Percentiles rank a stretch among this genome's conserved stretches.
Evolutionary conservation across 2,888 invertebrate species (phyloP).

Genomic region (Ormyrus thymus): DNA sequence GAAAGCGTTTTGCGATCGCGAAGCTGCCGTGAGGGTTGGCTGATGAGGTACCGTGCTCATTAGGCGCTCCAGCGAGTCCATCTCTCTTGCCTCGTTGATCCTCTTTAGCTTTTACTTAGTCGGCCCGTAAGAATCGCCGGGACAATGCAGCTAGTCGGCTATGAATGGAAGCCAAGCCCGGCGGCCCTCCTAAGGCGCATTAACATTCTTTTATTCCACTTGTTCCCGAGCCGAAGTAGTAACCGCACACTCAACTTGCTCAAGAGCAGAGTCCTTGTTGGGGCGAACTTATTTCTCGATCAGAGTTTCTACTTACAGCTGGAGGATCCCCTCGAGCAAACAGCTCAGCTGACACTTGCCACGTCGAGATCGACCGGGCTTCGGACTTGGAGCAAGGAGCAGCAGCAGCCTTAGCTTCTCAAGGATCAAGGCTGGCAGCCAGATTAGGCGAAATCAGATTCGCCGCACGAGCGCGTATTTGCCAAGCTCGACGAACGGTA

Average conservation of each 20-base stretch:
- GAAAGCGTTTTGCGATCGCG: slow-evolving; percentile 81
- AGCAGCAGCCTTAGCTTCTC: no score
- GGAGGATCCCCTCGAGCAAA: not conserved
- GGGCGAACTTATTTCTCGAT: no score
- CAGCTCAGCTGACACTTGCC: not conserved
- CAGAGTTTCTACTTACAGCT: not conserved
- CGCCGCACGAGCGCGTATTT: slow-evolving; percentile 18
- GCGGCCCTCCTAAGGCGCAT: not conserved
- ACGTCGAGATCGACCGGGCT: no score
- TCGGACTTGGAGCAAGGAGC: no score
- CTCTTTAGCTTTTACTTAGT: not conserved
- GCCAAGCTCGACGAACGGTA: slow-evolving; percentile 1
- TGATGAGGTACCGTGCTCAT: slow-evolving; percentile 84
- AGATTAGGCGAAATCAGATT: slow-evolving; percentile 17
- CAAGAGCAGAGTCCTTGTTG: no score
- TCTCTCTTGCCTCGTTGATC: slow-evolving; percentile 68
- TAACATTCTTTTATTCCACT: slow-evolving; percentile 6
- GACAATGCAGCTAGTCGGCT: slow-evolving; percentile 9
- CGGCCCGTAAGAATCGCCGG: slow-evolving; percentile 7
- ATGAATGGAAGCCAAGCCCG: not conserved
- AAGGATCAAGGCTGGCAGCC: no score
- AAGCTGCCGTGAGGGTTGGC: slow-evolving; percentile 81
- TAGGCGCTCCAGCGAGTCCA: slow-evolving; percentile 89
- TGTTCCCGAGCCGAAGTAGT: not conserved
- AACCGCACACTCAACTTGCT: no score